A percentile compares a stretch with the other conserved stretches of the same genome.
phyloP scores from a whole-genome alignment of 1,140 invertebrate species.

The Nomia melanderi region DNA sequence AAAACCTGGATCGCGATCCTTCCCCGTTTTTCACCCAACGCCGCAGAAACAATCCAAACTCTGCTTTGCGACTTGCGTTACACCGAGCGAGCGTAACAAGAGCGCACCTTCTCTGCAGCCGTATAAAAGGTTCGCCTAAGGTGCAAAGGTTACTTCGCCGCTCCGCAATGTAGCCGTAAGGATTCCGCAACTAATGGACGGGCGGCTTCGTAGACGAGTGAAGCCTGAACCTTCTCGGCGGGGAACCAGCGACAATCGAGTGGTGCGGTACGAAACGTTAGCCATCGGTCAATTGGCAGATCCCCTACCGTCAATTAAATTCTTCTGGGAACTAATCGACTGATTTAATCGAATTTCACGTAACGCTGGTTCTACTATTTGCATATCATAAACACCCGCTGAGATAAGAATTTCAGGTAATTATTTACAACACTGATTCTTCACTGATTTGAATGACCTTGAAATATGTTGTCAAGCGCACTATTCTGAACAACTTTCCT shows the following conservation, averaged over 20 bases:
- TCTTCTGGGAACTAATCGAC: neutral
- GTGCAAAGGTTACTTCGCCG: conserved; percentile 21
- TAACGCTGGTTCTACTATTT: neutral
- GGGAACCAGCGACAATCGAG: conserved; percentile 17
- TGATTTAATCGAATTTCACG: conserved; percentile 1
- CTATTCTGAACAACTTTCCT: no score
- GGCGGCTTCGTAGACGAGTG: conserved; percentile 10
- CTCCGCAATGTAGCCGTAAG: conserved; percentile 30
- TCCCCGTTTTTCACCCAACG: neutral
- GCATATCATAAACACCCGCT: neutral
- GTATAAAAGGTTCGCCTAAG: conserved; percentile 38
- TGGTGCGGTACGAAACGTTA: neutral
- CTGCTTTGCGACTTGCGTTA: neutral
- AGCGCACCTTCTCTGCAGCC: conserved; percentile 4
- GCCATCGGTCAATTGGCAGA: neutral
- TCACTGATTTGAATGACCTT: no score
- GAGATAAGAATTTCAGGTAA: no score
- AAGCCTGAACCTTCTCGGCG: conserved; percentile 15
- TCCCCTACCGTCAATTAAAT: neutral
- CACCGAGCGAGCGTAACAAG: neutral
- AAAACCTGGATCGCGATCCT: neutral
- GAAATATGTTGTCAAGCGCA: no score
- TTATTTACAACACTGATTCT: no score
- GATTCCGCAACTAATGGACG: conserved; percentile 39
- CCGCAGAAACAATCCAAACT: neutral